Evolutionary conservation across 2,797 vertebrate genomes (phyloP).

Genomic region (Eulemur mongoz): DNA sequence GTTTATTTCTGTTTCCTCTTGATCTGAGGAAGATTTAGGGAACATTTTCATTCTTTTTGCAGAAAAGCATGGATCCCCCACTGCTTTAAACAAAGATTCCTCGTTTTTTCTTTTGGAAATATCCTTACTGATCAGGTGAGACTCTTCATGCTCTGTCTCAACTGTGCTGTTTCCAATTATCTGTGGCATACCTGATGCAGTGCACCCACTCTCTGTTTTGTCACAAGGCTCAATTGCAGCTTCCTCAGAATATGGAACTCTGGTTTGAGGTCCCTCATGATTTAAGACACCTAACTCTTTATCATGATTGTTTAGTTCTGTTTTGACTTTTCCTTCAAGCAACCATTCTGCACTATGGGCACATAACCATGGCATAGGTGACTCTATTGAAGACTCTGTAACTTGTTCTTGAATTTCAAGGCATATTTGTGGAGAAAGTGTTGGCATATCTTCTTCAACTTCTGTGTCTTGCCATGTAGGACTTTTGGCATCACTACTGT

Average conservation of each 20-base stretch:
- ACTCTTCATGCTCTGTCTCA: conserved; percentile 31
- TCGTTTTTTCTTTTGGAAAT: conserved; percentile 80
- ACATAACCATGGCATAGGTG: conserved; percentile 76
- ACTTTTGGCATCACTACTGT: conserved; percentile 43
- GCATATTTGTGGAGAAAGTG: conserved; percentile 77
- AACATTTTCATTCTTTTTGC: conserved; percentile 86
- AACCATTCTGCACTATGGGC: conserved; percentile 1
- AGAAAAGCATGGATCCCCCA: conserved; percentile 61
- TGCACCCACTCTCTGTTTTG: neutral
- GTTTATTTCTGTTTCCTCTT: conserved; percentile 64
- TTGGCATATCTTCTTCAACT: conserved; percentile 80
- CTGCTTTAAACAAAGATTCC: conserved; percentile 65
- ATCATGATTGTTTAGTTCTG: conserved; percentile 11
- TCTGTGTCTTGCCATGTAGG: conserved; percentile 56
- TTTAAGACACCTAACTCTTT: neutral
- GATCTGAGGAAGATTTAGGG: conserved; percentile 64
- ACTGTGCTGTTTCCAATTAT: neutral
- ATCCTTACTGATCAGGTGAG: conserved; percentile 38
- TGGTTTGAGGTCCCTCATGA: conserved; percentile 21
- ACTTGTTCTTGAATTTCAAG: conserved; percentile 58
- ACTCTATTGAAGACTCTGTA: conserved; percentile 67
- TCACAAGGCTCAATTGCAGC: neutral
- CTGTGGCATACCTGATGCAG: fast-evolving
- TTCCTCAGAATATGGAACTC: neutral
- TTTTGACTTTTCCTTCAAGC: conserved; percentile 48